Conservation (phyloP, 2,113 vertebrate genomes). For the Mustela lutreola region DNA sequence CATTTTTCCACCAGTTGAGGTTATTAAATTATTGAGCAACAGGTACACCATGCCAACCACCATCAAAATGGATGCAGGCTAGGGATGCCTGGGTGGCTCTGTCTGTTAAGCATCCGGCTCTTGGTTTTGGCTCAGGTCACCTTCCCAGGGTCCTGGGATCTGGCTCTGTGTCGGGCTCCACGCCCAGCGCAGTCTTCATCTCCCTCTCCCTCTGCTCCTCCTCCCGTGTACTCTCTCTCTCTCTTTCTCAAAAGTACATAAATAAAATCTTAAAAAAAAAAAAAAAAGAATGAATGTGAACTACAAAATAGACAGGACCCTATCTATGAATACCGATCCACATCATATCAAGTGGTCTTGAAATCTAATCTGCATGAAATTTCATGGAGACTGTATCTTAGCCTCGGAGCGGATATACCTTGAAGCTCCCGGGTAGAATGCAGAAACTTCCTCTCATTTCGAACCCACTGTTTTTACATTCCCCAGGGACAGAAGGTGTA, state of each 20-base stretch:
- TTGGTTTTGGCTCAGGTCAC: neutral
- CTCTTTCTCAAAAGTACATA: neutral
- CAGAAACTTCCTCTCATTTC: neutral
- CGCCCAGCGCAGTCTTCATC: too few species aligned
- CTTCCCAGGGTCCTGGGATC: neutral
- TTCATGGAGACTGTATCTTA: neutral
- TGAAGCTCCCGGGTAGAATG: neutral
- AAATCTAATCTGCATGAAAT: neutral
- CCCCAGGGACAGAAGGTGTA: too few species aligned
- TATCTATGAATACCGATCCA: neutral
- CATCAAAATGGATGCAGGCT: neutral
- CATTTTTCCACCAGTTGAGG: neutral
- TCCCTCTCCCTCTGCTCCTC: too few species aligned
- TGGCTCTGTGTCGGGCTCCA: too few species aligned
- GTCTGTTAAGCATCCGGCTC: neutral
- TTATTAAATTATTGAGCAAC: neutral
- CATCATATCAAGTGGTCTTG: neutral
- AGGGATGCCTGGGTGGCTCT: neutral
- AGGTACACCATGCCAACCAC: fast-evolving
- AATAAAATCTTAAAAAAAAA: neutral
- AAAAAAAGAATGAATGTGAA: neutral
- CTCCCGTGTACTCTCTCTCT: neutral
- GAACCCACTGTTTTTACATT: neutral
- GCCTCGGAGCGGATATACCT: neutral
- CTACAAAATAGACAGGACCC: neutral